Evolutionary conservation across 2,797 vertebrate species (phyloP).

Genomic region (Sternotherus odoratus): DNA sequence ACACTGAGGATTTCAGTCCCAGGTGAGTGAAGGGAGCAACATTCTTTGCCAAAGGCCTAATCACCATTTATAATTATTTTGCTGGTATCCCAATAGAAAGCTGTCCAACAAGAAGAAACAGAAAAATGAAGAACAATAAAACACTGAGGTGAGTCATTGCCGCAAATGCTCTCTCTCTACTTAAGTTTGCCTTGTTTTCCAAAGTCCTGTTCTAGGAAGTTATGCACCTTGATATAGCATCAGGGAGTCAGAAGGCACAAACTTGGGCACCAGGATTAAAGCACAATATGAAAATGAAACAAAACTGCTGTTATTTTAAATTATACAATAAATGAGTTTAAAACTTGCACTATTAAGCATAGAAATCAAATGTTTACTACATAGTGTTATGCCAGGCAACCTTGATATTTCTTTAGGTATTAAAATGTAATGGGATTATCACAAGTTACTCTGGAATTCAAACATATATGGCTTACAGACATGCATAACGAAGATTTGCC

Average conservation of each 20-base stretch:
- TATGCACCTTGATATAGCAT: neutral
- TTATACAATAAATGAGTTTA: neutral
- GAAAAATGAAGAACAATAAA: constrained; percentile 41
- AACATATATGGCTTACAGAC: neutral
- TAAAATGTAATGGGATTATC: neutral
- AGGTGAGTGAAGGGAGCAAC: neutral
- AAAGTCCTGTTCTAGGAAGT: neutral
- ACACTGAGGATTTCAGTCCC: neutral
- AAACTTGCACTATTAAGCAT: neutral
- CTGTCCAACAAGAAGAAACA: neutral
- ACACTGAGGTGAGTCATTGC: constrained; percentile 11
- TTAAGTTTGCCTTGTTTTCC: constrained; percentile 13
- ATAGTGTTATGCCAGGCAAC: neutral
- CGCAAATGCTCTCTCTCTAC: neutral
- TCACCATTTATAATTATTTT: neutral
- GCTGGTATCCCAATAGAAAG: neutral
- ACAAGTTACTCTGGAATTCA: neutral
- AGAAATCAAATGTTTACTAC: neutral
- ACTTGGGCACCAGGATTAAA: neutral
- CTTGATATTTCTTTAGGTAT: neutral
- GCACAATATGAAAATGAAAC: neutral
- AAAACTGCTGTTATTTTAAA: neutral
- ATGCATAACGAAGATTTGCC: neutral
- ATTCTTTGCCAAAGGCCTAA: neutral
- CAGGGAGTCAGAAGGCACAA: neutral